These are phyloP conservation scores for Halictus ligatus DNA, from an alignment of 2,888 invertebrate species.

Conservation along the genomic window DNA sequence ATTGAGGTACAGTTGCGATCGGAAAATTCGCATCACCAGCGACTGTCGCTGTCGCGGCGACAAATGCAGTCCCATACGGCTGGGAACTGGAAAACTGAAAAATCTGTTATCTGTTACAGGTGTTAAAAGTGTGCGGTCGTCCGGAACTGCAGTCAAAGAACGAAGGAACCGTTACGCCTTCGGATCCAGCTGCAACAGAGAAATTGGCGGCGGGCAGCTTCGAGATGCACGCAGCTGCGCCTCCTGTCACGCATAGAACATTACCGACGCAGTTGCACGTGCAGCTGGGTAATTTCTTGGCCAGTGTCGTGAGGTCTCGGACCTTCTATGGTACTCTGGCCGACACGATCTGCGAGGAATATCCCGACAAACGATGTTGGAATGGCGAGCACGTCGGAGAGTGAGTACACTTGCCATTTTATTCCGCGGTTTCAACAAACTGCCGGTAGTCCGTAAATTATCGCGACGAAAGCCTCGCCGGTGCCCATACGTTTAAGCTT, in stretches of 20 bases:
- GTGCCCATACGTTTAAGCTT: neutral
- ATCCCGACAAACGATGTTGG: constrained; percentile 90
- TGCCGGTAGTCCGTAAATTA: constrained; percentile 17
- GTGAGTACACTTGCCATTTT: constrained; percentile 86
- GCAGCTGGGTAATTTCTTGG: constrained; percentile 83
- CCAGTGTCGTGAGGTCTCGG: constrained; percentile 87
- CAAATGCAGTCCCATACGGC: rapidly evolving
- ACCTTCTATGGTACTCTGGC: constrained; percentile 94
- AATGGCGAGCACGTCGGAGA: constrained; percentile 91
- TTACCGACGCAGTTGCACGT: constrained; percentile 82
- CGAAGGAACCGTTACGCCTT: constrained; percentile 41
- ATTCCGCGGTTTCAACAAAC: neutral
- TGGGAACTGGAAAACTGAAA: neutral
- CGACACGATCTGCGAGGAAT: constrained; percentile 91
- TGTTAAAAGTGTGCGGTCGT: constrained; percentile 80
- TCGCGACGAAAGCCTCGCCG: neutral
- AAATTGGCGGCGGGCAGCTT: constrained; percentile 50
- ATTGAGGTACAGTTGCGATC: no score
- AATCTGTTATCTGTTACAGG: constrained; percentile 74
- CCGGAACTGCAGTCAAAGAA: constrained; percentile 74
- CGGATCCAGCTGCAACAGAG: constrained; percentile 57
- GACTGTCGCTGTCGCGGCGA: no score
- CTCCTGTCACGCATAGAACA: constrained; percentile 55
- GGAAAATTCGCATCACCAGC: no score
- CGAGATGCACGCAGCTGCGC: constrained; percentile 65